Percentiles rank a stretch among this genome's conserved stretches.
Conservation (phyloP, 2,113 vertebrate species). For the Scolopax mira region DNA sequence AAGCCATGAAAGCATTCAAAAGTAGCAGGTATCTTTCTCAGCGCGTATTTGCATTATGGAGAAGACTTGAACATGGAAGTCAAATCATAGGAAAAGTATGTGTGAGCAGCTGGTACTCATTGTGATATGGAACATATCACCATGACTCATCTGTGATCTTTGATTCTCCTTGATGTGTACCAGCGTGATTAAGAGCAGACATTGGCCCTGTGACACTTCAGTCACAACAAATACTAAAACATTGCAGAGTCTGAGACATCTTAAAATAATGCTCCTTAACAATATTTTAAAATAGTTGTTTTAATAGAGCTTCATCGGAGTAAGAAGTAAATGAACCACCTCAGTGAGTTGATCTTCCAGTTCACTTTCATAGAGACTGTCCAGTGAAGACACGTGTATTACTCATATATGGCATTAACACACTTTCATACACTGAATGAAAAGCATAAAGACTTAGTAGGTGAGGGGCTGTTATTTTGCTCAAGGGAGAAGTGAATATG, state of each 20-base stretch:
- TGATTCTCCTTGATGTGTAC: not conserved
- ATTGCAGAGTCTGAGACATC: not conserved
- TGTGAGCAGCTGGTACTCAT: not conserved
- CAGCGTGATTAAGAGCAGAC: not conserved
- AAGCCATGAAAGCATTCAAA: not conserved
- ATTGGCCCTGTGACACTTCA: not conserved
- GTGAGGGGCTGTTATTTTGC: not conserved
- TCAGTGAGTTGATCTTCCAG: not conserved
- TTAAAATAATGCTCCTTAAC: not conserved
- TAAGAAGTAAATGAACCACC: not conserved
- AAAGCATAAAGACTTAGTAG: not conserved
- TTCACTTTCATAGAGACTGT: not conserved
- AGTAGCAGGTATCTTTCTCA: not conserved
- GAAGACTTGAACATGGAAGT: not conserved
- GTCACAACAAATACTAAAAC: not conserved
- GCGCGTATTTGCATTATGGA: not conserved
- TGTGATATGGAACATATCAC: not conserved
- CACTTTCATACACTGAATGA: not conserved
- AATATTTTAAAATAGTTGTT: not conserved
- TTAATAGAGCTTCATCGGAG: not conserved
- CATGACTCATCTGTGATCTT: not conserved
- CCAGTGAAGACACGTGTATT: not conserved
- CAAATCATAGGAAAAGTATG: not conserved
- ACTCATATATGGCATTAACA: not conserved
- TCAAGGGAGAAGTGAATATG: not conserved